A percentile compares a stretch with the other conserved stretches of the same genome.
phyloP scores from a whole-genome alignment of 1,140 invertebrate genomes.

The Drosophila tristis region DNA sequence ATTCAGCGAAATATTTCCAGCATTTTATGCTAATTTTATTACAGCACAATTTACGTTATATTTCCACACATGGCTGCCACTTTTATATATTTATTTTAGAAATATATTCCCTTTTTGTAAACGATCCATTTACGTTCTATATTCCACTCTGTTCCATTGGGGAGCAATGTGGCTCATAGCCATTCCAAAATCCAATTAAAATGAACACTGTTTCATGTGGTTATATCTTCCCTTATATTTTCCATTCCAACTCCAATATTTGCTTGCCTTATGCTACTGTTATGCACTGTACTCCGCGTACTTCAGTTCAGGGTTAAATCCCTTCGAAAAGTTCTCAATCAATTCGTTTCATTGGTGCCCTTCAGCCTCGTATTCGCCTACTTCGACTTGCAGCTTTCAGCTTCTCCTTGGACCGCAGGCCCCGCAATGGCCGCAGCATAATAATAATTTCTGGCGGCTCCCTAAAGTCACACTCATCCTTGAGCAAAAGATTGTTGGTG shows the following conservation, averaged over 20 bases:
- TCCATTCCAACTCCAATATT: not conserved
- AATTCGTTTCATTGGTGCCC: slow-evolving; percentile 19
- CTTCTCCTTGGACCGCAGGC: slow-evolving; percentile 2
- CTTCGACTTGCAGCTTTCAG: slow-evolving; percentile 6
- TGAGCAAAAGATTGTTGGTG: slow-evolving; percentile 22
- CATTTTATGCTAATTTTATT: too few species aligned
- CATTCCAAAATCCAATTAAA: not conserved
- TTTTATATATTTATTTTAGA: too few species aligned
- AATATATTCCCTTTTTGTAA: too few species aligned
- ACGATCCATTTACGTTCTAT: too few species aligned
- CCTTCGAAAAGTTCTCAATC: slow-evolving; percentile 39
- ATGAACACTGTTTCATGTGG: not conserved
- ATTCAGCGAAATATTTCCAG: too few species aligned
- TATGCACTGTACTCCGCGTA: not conserved
- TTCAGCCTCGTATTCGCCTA: slow-evolving; percentile 2
- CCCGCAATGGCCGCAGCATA: slow-evolving; percentile 55
- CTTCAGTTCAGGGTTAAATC: slow-evolving; percentile 36
- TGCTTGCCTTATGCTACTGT: not conserved
- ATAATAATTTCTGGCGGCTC: slow-evolving; percentile 54
- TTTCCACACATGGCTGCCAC: too few species aligned
- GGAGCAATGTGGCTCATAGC: too few species aligned
- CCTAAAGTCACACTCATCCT: slow-evolving; percentile 75
- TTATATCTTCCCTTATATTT: too few species aligned
- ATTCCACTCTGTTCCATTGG: too few species aligned
- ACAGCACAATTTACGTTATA: too few species aligned